Base-by-base conservation (phyloP, 2,888 invertebrate genomes). In the Scaptomyza tumidula region DNA sequence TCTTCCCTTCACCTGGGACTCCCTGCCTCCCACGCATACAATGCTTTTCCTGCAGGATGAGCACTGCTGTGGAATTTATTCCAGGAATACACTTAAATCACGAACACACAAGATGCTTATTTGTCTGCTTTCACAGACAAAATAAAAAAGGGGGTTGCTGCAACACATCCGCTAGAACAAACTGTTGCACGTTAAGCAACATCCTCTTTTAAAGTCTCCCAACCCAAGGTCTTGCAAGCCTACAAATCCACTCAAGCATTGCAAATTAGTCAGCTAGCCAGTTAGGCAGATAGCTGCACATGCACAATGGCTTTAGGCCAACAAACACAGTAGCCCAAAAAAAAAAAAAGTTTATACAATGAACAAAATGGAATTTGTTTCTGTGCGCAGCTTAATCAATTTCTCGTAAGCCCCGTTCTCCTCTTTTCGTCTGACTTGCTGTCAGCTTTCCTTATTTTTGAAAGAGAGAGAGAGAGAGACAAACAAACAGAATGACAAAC, bases 211-310 rank as follows among this genome's bases (percentile, higher is more conserved):
- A 11, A 35, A 39, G 55, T 35, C 10, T 35, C 35, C 11, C 19
- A 35, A 27, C 16, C 9, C 64, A 55, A 55, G 71, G 64, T 62
- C 54, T 71, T 53, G 53, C 6, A 58, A 58, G 72, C 84, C 86
- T 73, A 86, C 73, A 86, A 86, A 86, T 56, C 48, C 85, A 77
- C 82, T 82, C 72, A 85, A 85, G 82, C 85, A 86, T 86, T 83
- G 64, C 69, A 71, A 84, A 84, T 84, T 85, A 65, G 60, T 73
- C 19, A 35, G 49, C 16, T 13, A 19, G 19, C 48, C 7, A 19
- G 19, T 14, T 48, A 48, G 48, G 24, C 71, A 58, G 60, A 33
- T 33, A 19, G 59, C 44, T 61, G 66, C 67, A 66, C 52, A 48
- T 60, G 73, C 60, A 61, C 78, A 76, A 76, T 68, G 58, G 60